Evolutionary conservation across 2,797 vertebrate genomes (phyloP), one percentile per base, ranked within the genome.

Genomic region (Amniataba percoides): DNA sequence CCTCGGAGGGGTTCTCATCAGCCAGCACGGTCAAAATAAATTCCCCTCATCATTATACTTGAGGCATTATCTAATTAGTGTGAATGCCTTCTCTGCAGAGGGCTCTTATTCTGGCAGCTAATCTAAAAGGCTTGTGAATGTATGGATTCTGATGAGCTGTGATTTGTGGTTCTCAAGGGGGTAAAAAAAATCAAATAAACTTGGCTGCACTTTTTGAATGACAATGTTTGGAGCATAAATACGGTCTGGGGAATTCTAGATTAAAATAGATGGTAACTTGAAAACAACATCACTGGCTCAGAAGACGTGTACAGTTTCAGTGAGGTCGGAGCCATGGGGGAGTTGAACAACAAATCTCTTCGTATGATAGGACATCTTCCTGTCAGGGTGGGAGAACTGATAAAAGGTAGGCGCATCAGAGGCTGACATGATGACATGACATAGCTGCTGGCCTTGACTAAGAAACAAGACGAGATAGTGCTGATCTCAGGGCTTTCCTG

Each of bases 51-150:
- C 57, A 57, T 75, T 40, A 66, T 80, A 62, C 71, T 11, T 36
- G 42, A 74, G 53, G 65, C 61, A 46, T 88, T 70, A 83, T 80
- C 78, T 63, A 87, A 87, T 91, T 87, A 85, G 84, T 68, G 60
- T 80, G 82, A 87, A 86, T 53, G 76, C 40, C 25, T 87, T 63
- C 67, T 83, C 79, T 66, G 59, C 53, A 75, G 66, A 79, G 36
- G 58, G 48, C 63, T 74, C 15, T 56, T 27, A 34, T 36, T 77
- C 66, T 74, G 78, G 71, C 71, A 78, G 76, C 53, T 19, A 16
- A 55, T 31, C 56, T 9, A 27, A 67, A 27, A 40, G 60, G 65
- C 23, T 59, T 58, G 49, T 52, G 62, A 69, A 77, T 56, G 34
- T 77, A 68, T 64, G 71, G 71, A 77, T 77, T 73, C 46, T 84